phyloP scores from a whole-genome alignment of 2,888 invertebrate species.

The Troglohyphantes excavatus region DNA sequence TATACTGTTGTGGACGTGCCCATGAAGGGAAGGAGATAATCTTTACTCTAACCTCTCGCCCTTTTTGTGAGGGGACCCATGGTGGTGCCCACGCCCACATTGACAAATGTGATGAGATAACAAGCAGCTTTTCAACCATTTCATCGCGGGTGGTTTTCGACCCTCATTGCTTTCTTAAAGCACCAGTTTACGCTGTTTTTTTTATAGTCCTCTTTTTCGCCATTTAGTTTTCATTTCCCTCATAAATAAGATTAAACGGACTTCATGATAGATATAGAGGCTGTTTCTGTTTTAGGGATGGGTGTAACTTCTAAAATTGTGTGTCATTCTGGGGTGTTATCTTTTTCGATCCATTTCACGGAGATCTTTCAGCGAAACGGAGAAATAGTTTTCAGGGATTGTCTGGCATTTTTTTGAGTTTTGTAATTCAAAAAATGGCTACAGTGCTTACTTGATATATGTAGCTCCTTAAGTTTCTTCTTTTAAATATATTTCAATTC shows the following conservation, averaged over 20 bases:
- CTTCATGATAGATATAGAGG: background rate
- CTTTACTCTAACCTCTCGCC: constrained; percentile 18
- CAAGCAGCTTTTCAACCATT: constrained; percentile 20
- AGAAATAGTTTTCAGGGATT: background rate
- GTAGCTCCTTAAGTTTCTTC: too few species aligned
- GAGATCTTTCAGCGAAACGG: background rate
- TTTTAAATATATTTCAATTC: too few species aligned
- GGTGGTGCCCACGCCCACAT: constrained; percentile 40
- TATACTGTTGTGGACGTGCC: constrained; percentile 28
- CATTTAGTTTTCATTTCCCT: constrained; percentile 7
- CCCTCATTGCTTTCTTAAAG: background rate
- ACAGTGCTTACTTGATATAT: too few species aligned
- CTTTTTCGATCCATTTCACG: background rate
- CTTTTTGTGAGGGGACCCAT: constrained; percentile 1
- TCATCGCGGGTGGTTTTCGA: constrained; percentile 43
- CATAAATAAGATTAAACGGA: constrained; percentile 6
- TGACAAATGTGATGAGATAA: constrained; percentile 68
- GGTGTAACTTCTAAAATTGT: background rate
- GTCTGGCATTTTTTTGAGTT: too few species aligned
- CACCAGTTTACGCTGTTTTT: constrained; percentile 36
- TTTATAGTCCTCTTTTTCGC: constrained; percentile 13
- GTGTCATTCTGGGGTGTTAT: background rate
- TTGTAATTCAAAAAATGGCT: too few species aligned
- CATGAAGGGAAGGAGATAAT: constrained; percentile 23
- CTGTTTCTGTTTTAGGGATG: constrained; percentile 2